These are phyloP conservation scores for Neria commutata DNA, from an alignment of 2,888 invertebrate species.

Conservation along the genomic window DNA sequence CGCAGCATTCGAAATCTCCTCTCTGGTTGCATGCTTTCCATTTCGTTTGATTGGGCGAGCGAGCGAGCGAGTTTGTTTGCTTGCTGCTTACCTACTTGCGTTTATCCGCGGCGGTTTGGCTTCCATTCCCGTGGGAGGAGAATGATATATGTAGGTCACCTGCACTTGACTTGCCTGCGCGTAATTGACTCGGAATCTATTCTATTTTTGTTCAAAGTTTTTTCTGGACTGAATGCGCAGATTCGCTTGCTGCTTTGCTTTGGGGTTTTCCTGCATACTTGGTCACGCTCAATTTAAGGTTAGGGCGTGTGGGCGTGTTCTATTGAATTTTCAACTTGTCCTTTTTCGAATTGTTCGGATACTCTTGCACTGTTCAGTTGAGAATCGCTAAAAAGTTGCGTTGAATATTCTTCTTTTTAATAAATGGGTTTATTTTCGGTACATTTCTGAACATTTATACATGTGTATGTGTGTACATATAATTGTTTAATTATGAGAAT, in stretches of 20 bases:
- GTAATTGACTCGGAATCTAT: constrained; percentile 52
- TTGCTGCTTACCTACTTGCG: neutral
- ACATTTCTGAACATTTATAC: too few species aligned
- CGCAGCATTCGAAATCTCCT: neutral
- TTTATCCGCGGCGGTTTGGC: neutral
- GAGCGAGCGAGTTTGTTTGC: neutral
- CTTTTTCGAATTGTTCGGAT: too few species aligned
- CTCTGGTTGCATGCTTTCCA: neutral
- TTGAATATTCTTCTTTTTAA: too few species aligned
- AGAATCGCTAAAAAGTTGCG: too few species aligned
- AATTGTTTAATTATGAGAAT: too few species aligned
- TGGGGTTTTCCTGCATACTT: too few species aligned
- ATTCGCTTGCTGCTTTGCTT: neutral
- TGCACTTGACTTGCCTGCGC: constrained; percentile 13
- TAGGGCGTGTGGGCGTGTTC: too few species aligned
- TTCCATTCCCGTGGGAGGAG: neutral
- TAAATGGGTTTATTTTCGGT: too few species aligned
- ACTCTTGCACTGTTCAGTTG: too few species aligned
- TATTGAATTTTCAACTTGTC: too few species aligned
- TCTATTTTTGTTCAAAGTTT: constrained; percentile 46
- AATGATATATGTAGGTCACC: constrained; percentile 5
- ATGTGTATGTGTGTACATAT: too few species aligned
- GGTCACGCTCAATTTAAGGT: too few species aligned
- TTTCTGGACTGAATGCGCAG: neutral
- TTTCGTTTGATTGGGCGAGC: neutral